Percentiles rank a stretch among this genome's conserved stretches.
These are phyloP conservation scores for Perdix hodgsoniae DNA, from an alignment of 2,797 vertebrate genomes.

Conservation along the genomic window DNA sequence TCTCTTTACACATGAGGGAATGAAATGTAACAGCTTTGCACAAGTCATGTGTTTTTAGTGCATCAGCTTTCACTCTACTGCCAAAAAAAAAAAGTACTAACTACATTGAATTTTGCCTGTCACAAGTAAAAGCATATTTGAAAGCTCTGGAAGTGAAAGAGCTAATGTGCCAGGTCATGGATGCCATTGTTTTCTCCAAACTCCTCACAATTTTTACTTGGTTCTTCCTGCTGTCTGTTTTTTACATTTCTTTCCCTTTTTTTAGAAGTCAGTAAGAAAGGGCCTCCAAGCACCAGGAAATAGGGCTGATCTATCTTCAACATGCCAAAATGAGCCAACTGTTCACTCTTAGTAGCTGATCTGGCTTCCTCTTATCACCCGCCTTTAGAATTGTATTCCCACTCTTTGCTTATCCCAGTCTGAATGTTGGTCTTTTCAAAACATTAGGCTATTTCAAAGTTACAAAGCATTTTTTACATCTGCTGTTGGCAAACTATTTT, in stretches of 20 bases:
- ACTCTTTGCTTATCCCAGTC: neutral
- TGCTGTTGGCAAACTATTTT: neutral
- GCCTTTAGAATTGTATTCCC: neutral
- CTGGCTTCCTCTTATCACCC: neutral
- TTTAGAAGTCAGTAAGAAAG: neutral
- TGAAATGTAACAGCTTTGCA: slow-evolving; percentile 39
- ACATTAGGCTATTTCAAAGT: neutral
- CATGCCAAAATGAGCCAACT: neutral
- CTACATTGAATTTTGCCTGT: neutral
- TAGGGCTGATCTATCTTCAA: neutral
- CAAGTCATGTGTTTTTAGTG: slow-evolving; percentile 58
- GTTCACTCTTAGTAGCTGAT: neutral
- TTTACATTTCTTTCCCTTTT: neutral
- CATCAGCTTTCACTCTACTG: slow-evolving; percentile 32
- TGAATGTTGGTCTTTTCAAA: neutral
- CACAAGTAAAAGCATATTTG: slow-evolving; percentile 29
- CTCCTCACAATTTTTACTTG: neutral
- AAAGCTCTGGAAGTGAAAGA: slow-evolving; percentile 33
- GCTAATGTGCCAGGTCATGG: neutral
- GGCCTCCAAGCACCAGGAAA: neutral
- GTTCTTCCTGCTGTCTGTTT: neutral
- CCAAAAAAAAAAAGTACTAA: slow-evolving; percentile 47
- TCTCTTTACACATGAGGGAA: slow-evolving; percentile 53
- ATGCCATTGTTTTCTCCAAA: neutral
- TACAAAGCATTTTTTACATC: rapidly evolving